These are phyloP conservation scores for Lepilemur septentrionalis DNA, from an alignment of 2,797 vertebrate species.

Conservation along the genomic window DNA sequence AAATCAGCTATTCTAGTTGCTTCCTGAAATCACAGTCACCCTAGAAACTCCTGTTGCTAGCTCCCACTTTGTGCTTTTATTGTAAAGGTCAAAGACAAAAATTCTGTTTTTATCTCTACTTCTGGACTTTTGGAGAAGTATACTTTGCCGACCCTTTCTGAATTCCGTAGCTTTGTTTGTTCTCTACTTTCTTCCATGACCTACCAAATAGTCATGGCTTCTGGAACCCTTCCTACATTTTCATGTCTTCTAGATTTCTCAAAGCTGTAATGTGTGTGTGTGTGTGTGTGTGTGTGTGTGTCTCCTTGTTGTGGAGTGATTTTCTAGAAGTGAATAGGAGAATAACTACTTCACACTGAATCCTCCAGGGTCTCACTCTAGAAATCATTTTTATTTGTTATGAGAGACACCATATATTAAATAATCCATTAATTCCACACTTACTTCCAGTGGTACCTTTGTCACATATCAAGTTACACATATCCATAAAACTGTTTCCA, in stretches of 20 bases:
- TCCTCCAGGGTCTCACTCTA: not conserved
- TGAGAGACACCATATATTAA: not conserved
- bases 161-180: not conserved
- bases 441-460: not conserved
- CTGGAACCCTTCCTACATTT: not conserved
- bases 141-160: not conserved
- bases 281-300: not conserved
- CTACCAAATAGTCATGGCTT: not conserved
- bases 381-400: not conserved
- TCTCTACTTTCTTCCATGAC: not conserved
- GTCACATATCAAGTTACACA: not conserved
- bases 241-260: not conserved
- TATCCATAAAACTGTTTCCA: not conserved
- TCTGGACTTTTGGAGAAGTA: not conserved
- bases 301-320: not conserved
- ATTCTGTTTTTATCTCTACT: not conserved
- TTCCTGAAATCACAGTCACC: not conserved
- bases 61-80: not conserved
- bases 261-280: not conserved
- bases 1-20: not conserved
- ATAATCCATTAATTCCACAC: not conserved
- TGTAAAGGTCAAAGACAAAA: not conserved
- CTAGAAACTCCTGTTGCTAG: not conserved
- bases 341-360: not conserved
- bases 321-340: not conserved